A percentile compares a stretch with the other conserved stretches of the same genome.
phyloP scores from a whole-genome alignment of 2,113 vertebrate species.

The Coptodon rendalli region DNA sequence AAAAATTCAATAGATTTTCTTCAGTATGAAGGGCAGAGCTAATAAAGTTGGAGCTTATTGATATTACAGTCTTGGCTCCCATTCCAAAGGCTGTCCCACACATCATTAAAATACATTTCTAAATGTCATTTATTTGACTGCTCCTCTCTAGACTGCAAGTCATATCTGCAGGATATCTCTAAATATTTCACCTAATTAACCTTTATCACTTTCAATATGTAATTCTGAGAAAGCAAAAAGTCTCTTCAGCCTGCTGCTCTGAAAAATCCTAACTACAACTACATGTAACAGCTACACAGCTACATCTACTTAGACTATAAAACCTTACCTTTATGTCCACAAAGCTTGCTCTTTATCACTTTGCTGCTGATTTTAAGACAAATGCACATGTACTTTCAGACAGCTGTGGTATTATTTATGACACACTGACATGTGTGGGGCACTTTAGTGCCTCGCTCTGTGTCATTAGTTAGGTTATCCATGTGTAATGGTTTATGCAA shows the following conservation, averaged over 20 bases:
- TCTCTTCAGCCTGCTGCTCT: background rate
- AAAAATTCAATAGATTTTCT: background rate
- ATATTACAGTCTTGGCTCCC: background rate
- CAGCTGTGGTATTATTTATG: background rate
- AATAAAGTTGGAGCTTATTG: background rate
- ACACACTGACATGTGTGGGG: background rate
- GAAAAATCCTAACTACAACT: background rate
- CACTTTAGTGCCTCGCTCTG: background rate
- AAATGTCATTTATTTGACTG: background rate
- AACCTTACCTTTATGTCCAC: slow-evolving; percentile 43
- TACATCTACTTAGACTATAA: background rate
- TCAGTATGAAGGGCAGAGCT: background rate
- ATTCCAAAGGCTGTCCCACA: background rate
- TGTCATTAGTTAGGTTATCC: background rate
- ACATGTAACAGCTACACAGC: background rate
- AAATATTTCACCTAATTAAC: background rate
- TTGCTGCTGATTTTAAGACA: slow-evolving; percentile 43
- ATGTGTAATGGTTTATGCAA: background rate
- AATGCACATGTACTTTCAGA: slow-evolving; percentile 20
- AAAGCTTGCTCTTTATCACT: slow-evolving; percentile 26
- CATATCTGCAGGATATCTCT: background rate
- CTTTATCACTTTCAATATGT: background rate
- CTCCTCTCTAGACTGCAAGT: background rate
- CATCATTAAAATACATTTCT: background rate
- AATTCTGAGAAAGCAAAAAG: background rate